Percentiles rank a stretch among this genome's conserved stretches.
Conservation (phyloP, 1,140 invertebrate species). For the Pemphigus obesinymphae region DNA sequence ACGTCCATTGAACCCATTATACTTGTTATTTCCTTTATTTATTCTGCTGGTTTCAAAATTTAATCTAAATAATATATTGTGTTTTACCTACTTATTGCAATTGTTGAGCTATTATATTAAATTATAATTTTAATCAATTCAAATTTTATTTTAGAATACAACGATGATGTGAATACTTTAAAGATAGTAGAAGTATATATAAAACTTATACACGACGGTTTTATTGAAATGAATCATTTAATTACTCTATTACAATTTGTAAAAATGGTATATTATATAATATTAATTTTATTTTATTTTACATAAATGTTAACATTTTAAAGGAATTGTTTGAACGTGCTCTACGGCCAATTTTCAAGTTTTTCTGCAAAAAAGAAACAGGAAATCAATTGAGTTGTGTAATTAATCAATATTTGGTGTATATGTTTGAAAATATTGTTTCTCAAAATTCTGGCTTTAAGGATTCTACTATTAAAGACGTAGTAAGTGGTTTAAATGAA, state of each 20-base stretch:
- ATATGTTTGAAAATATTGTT: conserved; percentile 29
- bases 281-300: neutral
- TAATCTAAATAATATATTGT: too few species aligned
- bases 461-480: conserved; percentile 1
- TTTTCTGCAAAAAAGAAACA: conserved; percentile 3
- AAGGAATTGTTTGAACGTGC: conserved; percentile 1
- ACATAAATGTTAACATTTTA: neutral
- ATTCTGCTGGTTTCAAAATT: too few species aligned
- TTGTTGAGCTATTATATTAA: too few species aligned
- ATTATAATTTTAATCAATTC: too few species aligned
- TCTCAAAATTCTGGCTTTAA: neutral
- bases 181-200: conserved; percentile 13
- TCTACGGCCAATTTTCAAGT: neutral
- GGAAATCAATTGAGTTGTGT: neutral
- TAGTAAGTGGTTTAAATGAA: conserved; percentile 13
- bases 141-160: conserved; percentile 5
- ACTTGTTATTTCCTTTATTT: too few species aligned
- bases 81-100: too few species aligned
- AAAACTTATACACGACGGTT: neutral
- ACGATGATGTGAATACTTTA: conserved; percentile 2
- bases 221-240: neutral
- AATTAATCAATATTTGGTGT: conserved; percentile 20
- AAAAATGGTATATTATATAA: neutral
- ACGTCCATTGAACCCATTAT: too few species aligned
- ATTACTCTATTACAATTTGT: conserved; percentile 17